Conservation (phyloP, 2,113 vertebrate genomes). For the Oostethus manadensis region DNA sequence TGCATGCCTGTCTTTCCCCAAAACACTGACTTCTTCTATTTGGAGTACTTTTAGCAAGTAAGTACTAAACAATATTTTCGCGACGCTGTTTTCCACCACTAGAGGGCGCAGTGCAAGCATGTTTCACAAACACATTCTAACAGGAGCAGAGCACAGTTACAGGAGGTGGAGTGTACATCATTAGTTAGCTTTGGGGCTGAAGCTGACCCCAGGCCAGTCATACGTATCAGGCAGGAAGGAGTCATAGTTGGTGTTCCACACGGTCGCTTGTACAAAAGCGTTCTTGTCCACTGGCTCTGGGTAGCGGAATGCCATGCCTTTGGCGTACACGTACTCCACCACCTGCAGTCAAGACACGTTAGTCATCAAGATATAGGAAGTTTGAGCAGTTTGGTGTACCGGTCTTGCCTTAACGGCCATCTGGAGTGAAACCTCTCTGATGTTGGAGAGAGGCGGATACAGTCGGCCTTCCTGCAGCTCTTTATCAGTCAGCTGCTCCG, state of each 20-base stretch:
- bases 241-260: conserved; percentile 87
- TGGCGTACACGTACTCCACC: conserved; percentile 85
- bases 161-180: conserved; percentile 6
- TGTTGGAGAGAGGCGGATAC: conserved; percentile 88
- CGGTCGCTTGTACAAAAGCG: conserved; percentile 74
- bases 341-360: conserved; percentile 66
- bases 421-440: conserved; percentile 91
- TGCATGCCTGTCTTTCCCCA: no score
- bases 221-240: conserved; percentile 91
- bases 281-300: conserved; percentile 89
- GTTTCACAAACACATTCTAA: no score
- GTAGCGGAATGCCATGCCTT: conserved; percentile 93
- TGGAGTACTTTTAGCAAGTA: not conserved
- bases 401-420: conserved; percentile 86
- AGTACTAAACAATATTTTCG: conserved; percentile 4
- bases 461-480: conserved; percentile 85
- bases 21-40: not conserved
- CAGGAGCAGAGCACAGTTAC: not conserved
- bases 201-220: conserved; percentile 81
- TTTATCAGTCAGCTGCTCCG: conserved; percentile 81
- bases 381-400: not conserved
- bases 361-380: no score
- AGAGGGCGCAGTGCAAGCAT: conserved; percentile 14
- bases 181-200: conserved; percentile 59
- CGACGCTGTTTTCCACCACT: conserved; percentile 25